phyloP scores from a whole-genome alignment of 1,140 invertebrate genomes.

The Monochamus saltuarius region DNA sequence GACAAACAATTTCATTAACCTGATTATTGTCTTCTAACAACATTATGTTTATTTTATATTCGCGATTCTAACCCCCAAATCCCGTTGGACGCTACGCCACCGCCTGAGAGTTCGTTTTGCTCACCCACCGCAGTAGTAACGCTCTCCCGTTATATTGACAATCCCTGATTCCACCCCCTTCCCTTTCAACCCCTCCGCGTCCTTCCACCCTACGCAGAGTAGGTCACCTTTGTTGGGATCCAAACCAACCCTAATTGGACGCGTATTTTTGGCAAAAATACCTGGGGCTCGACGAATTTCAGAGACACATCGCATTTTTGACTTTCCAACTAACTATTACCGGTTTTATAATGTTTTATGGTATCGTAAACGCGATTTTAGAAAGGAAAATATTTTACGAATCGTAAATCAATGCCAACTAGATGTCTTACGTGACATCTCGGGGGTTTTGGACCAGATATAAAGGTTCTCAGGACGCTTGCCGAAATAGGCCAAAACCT shows the following conservation, averaged over 20 bases:
- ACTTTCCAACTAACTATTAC: slow-evolving; percentile 5
- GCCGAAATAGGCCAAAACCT: no score
- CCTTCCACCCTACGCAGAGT: slow-evolving; percentile 26
- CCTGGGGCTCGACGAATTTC: not conserved
- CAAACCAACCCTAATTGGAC: slow-evolving; percentile 42
- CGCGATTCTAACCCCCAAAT: no score
- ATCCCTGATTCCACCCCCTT: slow-evolving; percentile 30
- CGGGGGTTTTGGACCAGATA: no score
- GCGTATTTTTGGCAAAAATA: slow-evolving; percentile 27
- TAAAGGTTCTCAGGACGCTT: no score
- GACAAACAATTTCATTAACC: no score
- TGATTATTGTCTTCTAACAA: no score
- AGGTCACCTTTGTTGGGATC: slow-evolving; percentile 41
- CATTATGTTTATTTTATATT: no score
- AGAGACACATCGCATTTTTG: not conserved
- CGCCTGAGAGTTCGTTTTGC: slow-evolving; percentile 1
- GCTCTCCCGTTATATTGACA: slow-evolving; percentile 32
- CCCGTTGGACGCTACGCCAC: not conserved
- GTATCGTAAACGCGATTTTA: no score
- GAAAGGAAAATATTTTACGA: no score
- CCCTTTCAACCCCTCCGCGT: slow-evolving; percentile 11
- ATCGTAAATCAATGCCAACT: no score
- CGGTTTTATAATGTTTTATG: not conserved
- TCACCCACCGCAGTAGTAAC: not conserved
- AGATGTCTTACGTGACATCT: no score